phyloP scores from a whole-genome alignment of 2,888 invertebrate genomes.

The Rhagonycha lutea region DNA sequence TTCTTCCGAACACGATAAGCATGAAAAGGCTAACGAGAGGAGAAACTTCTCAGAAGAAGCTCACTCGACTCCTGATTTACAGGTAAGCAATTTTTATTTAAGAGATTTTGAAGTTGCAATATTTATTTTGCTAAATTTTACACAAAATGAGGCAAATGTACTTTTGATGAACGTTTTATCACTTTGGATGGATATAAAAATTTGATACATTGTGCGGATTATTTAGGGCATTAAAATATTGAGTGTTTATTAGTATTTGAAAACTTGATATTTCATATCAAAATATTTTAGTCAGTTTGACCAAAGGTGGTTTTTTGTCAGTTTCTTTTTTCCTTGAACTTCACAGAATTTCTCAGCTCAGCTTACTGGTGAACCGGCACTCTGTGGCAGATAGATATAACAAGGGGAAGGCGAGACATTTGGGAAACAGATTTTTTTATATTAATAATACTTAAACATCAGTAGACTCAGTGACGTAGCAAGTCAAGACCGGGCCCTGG shows the following conservation, averaged over 20 bases:
- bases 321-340: no score
- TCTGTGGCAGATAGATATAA: no score
- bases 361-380: no score
- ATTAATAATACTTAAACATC: no score
- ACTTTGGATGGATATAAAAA: background rate
- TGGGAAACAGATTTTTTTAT: no score
- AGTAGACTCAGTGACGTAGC: no score
- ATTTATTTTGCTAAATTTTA: background rate
- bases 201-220: background rate
- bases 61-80: constrained; percentile 82
- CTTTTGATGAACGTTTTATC: background rate
- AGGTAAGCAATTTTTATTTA: constrained; percentile 66
- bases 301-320: no score
- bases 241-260: background rate
- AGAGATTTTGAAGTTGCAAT: constrained; percentile 22
- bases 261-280: no score
- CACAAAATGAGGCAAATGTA: background rate
- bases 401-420: no score
- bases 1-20: constrained; percentile 47
- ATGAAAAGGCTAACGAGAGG: constrained; percentile 66
- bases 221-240: background rate
- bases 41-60: constrained; percentile 91
- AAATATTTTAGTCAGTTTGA: no score
- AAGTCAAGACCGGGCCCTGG: no score
- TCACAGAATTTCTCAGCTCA: no score